phyloP scores from a whole-genome alignment of 2,888 invertebrate genomes.

The Netelia inedita region DNA sequence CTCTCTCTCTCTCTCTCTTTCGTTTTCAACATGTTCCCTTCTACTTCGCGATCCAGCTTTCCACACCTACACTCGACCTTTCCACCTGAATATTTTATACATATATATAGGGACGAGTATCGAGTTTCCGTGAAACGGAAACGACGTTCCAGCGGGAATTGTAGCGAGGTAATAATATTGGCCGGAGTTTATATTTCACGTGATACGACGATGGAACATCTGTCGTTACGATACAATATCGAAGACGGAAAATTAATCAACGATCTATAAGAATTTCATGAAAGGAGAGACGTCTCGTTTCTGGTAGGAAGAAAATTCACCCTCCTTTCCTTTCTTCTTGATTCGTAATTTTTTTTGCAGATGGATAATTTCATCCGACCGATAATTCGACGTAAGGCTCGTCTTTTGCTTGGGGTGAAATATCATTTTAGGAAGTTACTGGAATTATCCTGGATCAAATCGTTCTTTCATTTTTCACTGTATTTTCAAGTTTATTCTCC shows the following conservation, averaged over 20 bases:
- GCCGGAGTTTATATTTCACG: slow-evolving; percentile 42
- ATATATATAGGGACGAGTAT: slow-evolving; percentile 11
- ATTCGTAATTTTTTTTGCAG: too few species aligned
- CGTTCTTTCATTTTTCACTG: too few species aligned
- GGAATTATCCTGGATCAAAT: too few species aligned
- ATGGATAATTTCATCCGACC: too few species aligned
- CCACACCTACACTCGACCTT: slow-evolving; percentile 17
- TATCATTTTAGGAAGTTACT: too few species aligned
- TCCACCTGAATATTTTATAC: slow-evolving; percentile 32
- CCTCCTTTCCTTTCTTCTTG: too few species aligned
- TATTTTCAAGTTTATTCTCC: too few species aligned
- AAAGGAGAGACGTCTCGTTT: slow-evolving; percentile 28
- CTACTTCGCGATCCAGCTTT: slow-evolving; percentile 28
- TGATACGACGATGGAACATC: slow-evolving; percentile 11
- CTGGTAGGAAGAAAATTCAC: slow-evolving; percentile 4
- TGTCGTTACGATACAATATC: slow-evolving; percentile 52
- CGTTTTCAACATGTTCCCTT: slow-evolving; percentile 32
- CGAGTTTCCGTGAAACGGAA: slow-evolving; percentile 6
- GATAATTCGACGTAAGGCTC: too few species aligned
- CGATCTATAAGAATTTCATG: slow-evolving; percentile 46
- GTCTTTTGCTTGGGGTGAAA: too few species aligned
- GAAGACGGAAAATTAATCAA: slow-evolving; percentile 26
- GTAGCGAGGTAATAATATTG: slow-evolving; percentile 31
- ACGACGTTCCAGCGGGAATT: slow-evolving; percentile 35
- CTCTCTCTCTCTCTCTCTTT: slow-evolving; percentile 26